Conservation (phyloP, 2,797 vertebrate species). For the Apogon hyalosoma region DNA sequence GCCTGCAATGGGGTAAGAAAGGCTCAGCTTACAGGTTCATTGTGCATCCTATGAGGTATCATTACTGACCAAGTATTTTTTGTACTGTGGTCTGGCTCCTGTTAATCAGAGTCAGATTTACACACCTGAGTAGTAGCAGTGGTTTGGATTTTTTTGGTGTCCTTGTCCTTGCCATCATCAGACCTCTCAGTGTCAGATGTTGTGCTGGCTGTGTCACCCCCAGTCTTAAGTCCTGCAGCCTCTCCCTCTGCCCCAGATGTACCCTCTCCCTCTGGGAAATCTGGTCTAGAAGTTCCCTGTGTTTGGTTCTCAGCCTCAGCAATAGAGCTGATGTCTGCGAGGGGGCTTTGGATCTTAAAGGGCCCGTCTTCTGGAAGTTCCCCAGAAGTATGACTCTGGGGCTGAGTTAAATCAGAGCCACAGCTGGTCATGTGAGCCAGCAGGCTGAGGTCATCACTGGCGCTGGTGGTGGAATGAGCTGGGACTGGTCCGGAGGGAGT, state of each 20-base stretch:
- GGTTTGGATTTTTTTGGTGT: constrained; percentile 97
- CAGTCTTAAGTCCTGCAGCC: constrained; percentile 81
- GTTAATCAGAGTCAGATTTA: neutral
- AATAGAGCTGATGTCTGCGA: constrained; percentile 91
- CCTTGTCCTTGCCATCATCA: constrained; percentile 97
- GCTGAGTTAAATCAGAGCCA: constrained; percentile 88
- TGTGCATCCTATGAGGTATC: neutral
- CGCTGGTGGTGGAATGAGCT: constrained; percentile 80
- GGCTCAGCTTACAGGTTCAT: neutral
- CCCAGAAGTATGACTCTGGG: constrained; percentile 84
- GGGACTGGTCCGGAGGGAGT: constrained; percentile 56
- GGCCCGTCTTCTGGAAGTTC: constrained; percentile 92
- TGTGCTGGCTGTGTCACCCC: constrained; percentile 92
- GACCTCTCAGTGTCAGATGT: constrained; percentile 97
- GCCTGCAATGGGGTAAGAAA: constrained; percentile 65
- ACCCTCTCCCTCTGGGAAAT: constrained; percentile 88
- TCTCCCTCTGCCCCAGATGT: constrained; percentile 87
- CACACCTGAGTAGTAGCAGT: constrained; percentile 95
- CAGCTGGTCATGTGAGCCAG: constrained; percentile 94
- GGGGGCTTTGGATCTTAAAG: constrained; percentile 94
- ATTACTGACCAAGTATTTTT: neutral
- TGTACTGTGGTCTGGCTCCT: neutral
- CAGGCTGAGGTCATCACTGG: constrained; percentile 94
- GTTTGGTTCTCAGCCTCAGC: constrained; percentile 87
- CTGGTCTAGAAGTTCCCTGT: constrained; percentile 75